These are phyloP conservation scores for Drosophila falleni DNA, from an alignment of 2,888 invertebrate species.

Conservation along the genomic window DNA sequence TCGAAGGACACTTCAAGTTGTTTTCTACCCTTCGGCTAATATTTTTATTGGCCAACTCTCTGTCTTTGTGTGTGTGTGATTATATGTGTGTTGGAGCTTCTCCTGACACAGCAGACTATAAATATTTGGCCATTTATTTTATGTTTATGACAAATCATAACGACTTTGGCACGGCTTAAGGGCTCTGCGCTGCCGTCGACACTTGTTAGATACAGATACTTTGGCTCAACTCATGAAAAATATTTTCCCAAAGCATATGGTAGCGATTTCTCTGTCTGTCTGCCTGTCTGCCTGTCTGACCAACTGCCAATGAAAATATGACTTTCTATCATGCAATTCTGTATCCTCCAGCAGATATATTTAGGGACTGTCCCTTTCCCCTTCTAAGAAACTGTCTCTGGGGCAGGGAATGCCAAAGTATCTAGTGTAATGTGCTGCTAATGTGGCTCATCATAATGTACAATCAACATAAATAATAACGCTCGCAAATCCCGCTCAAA, in stretches of 20 bases:
- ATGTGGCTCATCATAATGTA: conserved; percentile 71
- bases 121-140: conserved; percentile 82
- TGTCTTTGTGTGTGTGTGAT: neutral
- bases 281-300: conserved; percentile 22
- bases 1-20: conserved; percentile 48
- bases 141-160: conserved; percentile 81
- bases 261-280: conserved; percentile 7
- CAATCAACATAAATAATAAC: conserved; percentile 77
- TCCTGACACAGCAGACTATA: conserved; percentile 70
- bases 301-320: conserved; percentile 65
- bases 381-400: conserved; percentile 26
- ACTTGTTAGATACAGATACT: conserved; percentile 75
- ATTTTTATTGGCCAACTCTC: conserved; percentile 51
- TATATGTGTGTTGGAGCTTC: conserved; percentile 29
- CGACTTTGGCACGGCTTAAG: conserved; percentile 76
- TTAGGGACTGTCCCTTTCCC: neutral
- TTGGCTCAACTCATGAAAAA: conserved; percentile 56
- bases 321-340: conserved; percentile 66
- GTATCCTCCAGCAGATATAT: conserved; percentile 20
- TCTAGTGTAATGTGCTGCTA: conserved; percentile 67
- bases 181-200: conserved; percentile 69
- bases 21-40: conserved; percentile 46
- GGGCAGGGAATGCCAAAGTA: conserved; percentile 35
- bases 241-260: conserved; percentile 62
- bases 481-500: conserved; percentile 35